A percentile compares a stretch with the other conserved stretches of the same genome.
These are phyloP conservation scores for Elmis aenea DNA, from an alignment of 2,888 invertebrate species.

Conservation along the genomic window DNA sequence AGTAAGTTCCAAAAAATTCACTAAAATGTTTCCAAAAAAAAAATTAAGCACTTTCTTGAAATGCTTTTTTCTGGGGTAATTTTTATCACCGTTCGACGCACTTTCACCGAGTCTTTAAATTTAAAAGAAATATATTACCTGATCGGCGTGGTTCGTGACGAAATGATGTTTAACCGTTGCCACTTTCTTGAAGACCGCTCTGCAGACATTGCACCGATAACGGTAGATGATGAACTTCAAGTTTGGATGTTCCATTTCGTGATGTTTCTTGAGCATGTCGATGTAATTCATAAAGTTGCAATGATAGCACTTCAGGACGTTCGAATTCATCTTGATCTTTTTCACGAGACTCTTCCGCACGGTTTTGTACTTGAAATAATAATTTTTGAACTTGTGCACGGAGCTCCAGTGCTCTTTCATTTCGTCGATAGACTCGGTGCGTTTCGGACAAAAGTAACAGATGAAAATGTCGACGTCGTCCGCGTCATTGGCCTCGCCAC, in stretches of 20 bases:
- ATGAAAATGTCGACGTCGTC: constrained; percentile 12
- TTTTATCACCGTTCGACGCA: too few relatives aligned
- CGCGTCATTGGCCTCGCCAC: constrained; percentile 1
- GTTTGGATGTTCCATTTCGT: constrained; percentile 36
- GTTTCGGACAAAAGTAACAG: constrained; percentile 29
- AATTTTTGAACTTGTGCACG: constrained; percentile 20
- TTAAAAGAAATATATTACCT: too few relatives aligned
- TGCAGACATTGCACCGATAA: constrained; percentile 35
- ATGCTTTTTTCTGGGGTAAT: too few relatives aligned
- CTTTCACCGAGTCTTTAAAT: too few relatives aligned
- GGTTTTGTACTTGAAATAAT: constrained; percentile 14
- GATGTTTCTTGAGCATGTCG: constrained; percentile 39
- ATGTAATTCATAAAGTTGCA: constrained; percentile 37
- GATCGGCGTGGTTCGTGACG: too few relatives aligned
- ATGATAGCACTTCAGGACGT: constrained; percentile 28
- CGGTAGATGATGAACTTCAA: constrained; percentile 26
- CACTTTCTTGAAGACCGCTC: constrained; percentile 26
- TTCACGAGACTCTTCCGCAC: too few relatives aligned
- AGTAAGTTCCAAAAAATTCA: too few relatives aligned
- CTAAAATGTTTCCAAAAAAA: too few relatives aligned
- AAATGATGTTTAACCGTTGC: constrained; percentile 30
- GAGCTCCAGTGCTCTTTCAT: constrained; percentile 26
- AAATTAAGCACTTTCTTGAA: too few relatives aligned
- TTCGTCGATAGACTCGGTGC: constrained; percentile 15
- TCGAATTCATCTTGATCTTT: constrained; percentile 2